Percentiles rank a stretch among this genome's conserved stretches.
These are phyloP conservation scores for Bradynema listronoti DNA, from an alignment of 1,140 invertebrate species.

Conservation along the genomic window DNA sequence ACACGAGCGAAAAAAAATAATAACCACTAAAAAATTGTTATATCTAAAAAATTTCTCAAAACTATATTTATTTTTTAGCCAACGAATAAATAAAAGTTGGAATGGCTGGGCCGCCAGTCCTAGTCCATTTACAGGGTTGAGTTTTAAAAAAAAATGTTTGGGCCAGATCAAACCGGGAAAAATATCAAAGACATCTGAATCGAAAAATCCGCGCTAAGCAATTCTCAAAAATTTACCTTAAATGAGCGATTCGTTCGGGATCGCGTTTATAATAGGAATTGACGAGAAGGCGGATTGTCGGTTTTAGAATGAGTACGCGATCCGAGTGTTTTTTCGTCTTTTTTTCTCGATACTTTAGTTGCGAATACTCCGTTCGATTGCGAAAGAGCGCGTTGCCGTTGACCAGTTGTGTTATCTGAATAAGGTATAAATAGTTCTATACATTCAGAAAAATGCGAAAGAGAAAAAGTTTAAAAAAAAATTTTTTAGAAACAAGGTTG, in stretches of 20 bases:
- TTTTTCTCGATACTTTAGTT: slow-evolving; percentile 27
- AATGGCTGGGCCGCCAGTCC: no score
- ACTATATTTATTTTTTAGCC: not conserved
- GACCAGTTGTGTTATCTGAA: slow-evolving; percentile 30
- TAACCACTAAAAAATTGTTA: no score
- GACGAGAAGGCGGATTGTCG: slow-evolving; percentile 22
- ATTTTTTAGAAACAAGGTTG: no score
- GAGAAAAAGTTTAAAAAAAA: no score
- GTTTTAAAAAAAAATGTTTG: not conserved
- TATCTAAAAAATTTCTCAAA: not conserved
- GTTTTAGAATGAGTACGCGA: slow-evolving; percentile 22
- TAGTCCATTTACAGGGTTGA: no score
- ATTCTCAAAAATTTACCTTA: slow-evolving; percentile 22
- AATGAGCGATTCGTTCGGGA: slow-evolving; percentile 24
- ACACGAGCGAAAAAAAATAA: no score
- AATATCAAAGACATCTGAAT: not conserved
- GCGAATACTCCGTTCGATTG: slow-evolving; percentile 21
- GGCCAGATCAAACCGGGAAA: not conserved
- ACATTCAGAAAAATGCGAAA: no score
- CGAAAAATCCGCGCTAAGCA: not conserved
- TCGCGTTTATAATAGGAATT: slow-evolving; percentile 26
- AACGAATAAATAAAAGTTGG: no score
- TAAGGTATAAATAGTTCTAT: slow-evolving; percentile 7
- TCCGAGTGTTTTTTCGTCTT: slow-evolving; percentile 34
- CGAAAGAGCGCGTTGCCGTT: slow-evolving; percentile 25